A percentile compares a stretch with the other conserved stretches of the same genome.
Conservation (phyloP, 37 sponge, comb jelly and placozoan species). For the Haliclona indistincta region DNA sequence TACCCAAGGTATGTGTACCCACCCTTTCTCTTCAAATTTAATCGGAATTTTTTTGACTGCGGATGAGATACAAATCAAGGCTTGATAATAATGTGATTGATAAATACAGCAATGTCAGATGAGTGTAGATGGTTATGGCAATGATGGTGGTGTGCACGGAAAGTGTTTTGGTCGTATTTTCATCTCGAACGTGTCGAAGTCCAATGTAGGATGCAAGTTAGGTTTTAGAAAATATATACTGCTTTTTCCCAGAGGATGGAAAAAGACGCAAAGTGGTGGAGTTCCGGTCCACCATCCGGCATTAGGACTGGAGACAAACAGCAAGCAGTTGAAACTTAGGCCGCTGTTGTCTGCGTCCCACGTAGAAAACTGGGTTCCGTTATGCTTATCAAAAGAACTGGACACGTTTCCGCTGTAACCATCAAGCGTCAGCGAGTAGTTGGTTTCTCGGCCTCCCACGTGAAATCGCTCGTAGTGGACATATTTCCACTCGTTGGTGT, state of each 20-base stretch:
- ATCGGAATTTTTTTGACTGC: too few relatives aligned
- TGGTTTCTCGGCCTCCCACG: constrained; percentile 2
- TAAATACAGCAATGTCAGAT: too few relatives aligned
- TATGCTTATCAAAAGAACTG: background rate
- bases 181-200: constrained; percentile 10
- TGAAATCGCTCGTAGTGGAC: constrained; percentile 20
- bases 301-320: background rate
- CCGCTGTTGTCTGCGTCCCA: constrained; percentile 1
- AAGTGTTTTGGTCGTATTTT: constrained; percentile 31
- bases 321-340: background rate
- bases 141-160: background rate
- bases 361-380: constrained; percentile 13
- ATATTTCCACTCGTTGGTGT: constrained; percentile 20
- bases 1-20: too few relatives aligned
- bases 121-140: too few relatives aligned
- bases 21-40: too few relatives aligned
- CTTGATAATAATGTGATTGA: too few relatives aligned
- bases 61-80: too few relatives aligned
- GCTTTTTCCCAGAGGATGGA: too few relatives aligned
- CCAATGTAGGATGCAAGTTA: background rate
- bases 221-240: constrained; percentile 22
- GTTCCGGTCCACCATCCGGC: constrained; percentile 40
- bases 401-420: constrained; percentile 10
- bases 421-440: constrained; percentile 8
- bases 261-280: too few relatives aligned